Evolutionary conservation across 2,113 vertebrate species (phyloP), one percentile per base, ranked within the genome.

Genomic region (Saguinus midas): DNA sequence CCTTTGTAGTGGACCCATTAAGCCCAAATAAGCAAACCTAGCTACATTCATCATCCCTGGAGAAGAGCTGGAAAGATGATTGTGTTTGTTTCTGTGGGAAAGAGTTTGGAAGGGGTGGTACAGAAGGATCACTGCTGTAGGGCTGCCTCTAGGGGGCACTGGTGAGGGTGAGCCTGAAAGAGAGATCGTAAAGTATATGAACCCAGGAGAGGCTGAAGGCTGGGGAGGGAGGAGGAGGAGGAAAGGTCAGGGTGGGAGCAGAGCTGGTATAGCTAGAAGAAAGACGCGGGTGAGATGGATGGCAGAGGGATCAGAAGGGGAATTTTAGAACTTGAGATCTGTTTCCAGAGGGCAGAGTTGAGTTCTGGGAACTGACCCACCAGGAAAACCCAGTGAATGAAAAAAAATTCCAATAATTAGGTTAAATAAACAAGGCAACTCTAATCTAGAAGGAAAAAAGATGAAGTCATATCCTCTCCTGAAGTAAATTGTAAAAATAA

Each of bases 391-490:
- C 93, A 55, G 10, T 88, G n/a, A 68, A 21, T 43, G 37, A 70
- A 96, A 95, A 93, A 43, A 90, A 48, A 9, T 55, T 91, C 52
- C 52, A 85, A 93, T 93, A 88, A 87, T 94, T 92, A 89, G 29
- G n/a, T 68, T 91, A 88, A 94, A 55, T 92, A 86, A 95, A 95
- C 91, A 73, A 95, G 29, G 73, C 18, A 27, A 20, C 37, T 61
- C 4, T 95, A 58, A 94, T 89, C 57, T 88, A 79, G 81, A 90
- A 87, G 76, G 58, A 52, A 92, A 70, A 96, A 76, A 57, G 5
- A 88, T 96, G 93, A 90, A 70, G 79, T 93, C 83, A 93, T 52
- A 82, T 70, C 87, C 78, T 76, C 37, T 90, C 55, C 43, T 52
- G 48, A 52, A 1, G 55, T 82, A 76, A 87, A 23, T 40, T 32